Evolutionary conservation across 2,888 invertebrate species (phyloP).

Genomic region (Autographa gamma): DNA sequence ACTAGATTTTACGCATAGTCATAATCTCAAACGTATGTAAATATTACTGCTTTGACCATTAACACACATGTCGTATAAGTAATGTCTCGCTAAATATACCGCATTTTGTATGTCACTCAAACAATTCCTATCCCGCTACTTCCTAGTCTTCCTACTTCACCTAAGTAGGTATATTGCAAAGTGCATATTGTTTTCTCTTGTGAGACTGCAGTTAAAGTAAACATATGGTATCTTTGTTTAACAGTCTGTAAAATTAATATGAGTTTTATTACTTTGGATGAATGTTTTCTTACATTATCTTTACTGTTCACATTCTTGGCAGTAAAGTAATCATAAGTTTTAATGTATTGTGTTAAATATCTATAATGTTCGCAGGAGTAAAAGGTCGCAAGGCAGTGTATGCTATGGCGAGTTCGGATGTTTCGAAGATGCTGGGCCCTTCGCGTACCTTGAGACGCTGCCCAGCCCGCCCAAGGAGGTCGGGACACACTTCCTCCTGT

Average conservation of each 20-base stretch:
- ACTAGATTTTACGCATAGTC: slow-evolving; percentile 24
- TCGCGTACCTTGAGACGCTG: slow-evolving; percentile 96
- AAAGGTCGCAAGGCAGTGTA: slow-evolving; percentile 94
- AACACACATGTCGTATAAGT: neutral
- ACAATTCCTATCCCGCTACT: neutral
- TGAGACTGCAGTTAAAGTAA: neutral
- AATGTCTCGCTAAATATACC: neutral
- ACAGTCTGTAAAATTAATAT: neutral
- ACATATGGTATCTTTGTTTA: neutral
- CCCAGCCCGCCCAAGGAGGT: slow-evolving; percentile 96
- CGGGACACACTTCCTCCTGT: slow-evolving; percentile 94
- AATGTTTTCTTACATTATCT: neutral
- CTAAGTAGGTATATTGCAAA: neutral
- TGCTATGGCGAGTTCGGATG: slow-evolving; percentile 97
- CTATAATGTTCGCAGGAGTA: slow-evolving; percentile 84
- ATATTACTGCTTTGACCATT: slow-evolving; percentile 11
- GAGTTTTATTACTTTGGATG: neutral
- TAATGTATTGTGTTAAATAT: neutral
- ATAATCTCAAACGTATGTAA: slow-evolving; percentile 28
- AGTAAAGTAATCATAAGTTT: neutral
- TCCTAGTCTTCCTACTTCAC: neutral
- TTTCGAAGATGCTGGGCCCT: slow-evolving; percentile 96
- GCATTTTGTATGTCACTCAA: neutral
- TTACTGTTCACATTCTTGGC: neutral
- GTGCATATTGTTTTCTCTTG: neutral